phyloP scores from a whole-genome alignment of 2,797 vertebrate genomes.

The Falco rusticolus region DNA sequence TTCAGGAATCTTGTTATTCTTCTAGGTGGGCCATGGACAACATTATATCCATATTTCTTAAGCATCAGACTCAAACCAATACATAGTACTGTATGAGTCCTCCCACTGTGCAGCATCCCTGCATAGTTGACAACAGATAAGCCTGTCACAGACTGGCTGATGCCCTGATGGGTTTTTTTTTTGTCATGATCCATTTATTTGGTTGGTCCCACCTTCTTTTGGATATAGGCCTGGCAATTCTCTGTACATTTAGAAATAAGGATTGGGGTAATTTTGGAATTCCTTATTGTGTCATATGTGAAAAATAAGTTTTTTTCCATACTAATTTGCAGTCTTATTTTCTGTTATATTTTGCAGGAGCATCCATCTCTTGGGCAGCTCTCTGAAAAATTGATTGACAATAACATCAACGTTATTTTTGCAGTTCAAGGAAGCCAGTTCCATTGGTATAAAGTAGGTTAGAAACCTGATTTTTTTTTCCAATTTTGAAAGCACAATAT shows the following conservation, averaged over 20 bases:
- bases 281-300: neutral
- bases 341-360: slow-evolving; percentile 81
- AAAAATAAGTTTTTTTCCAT: neutral
- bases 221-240: neutral
- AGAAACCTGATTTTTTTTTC: slow-evolving; percentile 18
- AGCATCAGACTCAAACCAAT: neutral
- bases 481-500: neutral
- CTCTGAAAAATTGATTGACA: slow-evolving; percentile 92
- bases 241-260: neutral
- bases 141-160: neutral
- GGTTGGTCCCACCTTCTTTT: neutral
- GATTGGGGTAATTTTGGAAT: neutral
- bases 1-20: neutral
- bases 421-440: slow-evolving; percentile 93
- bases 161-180: neutral
- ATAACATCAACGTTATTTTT: slow-evolving; percentile 93
- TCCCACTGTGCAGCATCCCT: neutral
- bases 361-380: slow-evolving; percentile 93
- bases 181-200: neutral
- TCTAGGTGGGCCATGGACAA: neutral
- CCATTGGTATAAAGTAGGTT: slow-evolving; percentile 97
- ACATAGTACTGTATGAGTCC: neutral
- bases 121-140: neutral
- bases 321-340: slow-evolving; percentile 1
- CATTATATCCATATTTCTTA: neutral